Evolutionary conservation across 2,113 vertebrate genomes (phyloP).

Genomic region (human (Homo sapiens)): DNA sequence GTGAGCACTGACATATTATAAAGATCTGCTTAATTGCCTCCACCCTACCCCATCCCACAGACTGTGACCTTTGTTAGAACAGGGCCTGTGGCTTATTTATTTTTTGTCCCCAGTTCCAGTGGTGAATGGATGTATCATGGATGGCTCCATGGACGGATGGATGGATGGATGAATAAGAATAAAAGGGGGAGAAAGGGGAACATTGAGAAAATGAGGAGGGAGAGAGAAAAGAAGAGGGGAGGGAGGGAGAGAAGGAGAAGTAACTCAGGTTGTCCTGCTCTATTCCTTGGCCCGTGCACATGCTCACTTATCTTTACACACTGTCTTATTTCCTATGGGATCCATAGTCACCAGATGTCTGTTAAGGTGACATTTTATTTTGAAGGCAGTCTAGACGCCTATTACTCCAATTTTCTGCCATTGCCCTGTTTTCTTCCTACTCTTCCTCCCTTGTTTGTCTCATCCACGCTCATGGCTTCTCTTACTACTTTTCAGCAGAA

Average conservation of each 20-base stretch:
- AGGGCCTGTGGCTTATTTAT: not conserved
- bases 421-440: not conserved
- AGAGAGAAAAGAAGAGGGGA: not conserved
- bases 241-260: not conserved
- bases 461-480: not conserved
- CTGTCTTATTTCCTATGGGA: not conserved
- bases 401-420: not conserved
- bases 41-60: not conserved
- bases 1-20: not conserved
- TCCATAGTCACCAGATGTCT: not conserved
- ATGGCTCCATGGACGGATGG: not conserved
- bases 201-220: not conserved
- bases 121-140: not conserved
- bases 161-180: not conserved
- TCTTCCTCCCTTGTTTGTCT: not conserved
- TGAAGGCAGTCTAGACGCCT: not conserved
- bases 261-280: not conserved
- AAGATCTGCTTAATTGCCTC: not conserved
- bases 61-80: not conserved
- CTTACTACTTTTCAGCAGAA: not conserved
- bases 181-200: not conserved
- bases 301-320: not conserved
- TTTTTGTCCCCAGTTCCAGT: not conserved
- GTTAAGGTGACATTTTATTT: not conserved
- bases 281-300: not conserved